Conservation (phyloP, 2,797 vertebrate species). For the Aplochiton taeniatus region DNA sequence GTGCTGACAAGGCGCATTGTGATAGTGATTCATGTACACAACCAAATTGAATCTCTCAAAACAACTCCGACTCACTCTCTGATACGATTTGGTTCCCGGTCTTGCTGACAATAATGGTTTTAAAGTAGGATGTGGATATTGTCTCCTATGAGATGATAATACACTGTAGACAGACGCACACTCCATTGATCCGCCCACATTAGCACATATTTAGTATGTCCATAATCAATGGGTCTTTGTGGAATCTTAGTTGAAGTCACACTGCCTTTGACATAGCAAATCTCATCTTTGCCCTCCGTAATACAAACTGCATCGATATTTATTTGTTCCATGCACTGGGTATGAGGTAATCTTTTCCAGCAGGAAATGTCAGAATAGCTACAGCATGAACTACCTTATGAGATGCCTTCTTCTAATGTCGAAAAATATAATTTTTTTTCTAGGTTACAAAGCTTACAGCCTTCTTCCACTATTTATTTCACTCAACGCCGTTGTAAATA, state of each 20-base stretch:
- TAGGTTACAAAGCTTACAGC: no score
- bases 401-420: no score
- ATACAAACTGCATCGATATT: no score
- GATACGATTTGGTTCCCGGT: conserved; percentile 51
- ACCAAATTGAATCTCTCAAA: conserved; percentile 58
- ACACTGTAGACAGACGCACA: conserved; percentile 19
- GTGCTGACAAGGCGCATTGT: conserved; percentile 52
- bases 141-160: conserved; percentile 38
- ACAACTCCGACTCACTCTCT: conserved; percentile 34
- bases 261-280: conserved; percentile 16
- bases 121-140: conserved; percentile 44
- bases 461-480: no score
- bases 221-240: background rate
- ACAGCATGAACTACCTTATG: no score
- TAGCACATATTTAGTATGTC: background rate
- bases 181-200: conserved; percentile 8
- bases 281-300: conserved; percentile 9
- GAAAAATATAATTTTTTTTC: no score
- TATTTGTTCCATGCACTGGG: no score
- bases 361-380: no score
- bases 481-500: no score
- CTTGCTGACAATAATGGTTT: conserved; percentile 41
- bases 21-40: conserved; percentile 67
- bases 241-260: background rate
- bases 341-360: no score